phyloP scores from a whole-genome alignment of 2,113 vertebrate species.

The Hyaena hyaena region DNA sequence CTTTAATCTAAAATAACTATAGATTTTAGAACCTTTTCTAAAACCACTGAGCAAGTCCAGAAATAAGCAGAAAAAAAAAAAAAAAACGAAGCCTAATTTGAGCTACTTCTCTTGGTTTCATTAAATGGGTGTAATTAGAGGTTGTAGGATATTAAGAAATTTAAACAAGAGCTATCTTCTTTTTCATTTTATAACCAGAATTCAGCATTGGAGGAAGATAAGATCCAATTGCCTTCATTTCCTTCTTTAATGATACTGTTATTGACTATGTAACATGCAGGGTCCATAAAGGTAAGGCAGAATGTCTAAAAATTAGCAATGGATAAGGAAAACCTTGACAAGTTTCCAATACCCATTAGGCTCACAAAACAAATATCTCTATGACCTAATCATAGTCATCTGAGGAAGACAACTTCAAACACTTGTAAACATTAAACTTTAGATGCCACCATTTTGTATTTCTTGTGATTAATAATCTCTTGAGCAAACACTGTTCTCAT shows the following conservation, averaged over 20 bases:
- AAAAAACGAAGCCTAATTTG: not conserved
- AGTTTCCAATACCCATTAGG: not conserved
- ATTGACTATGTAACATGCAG: not conserved
- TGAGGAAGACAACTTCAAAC: not conserved
- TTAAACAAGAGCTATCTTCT: not conserved
- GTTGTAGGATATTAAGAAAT: not conserved
- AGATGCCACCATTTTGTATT: not conserved
- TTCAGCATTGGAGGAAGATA: conserved; percentile 18
- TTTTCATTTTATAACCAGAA: conserved; percentile 31
- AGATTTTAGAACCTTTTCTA: not conserved
- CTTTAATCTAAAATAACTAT: conserved; percentile 58
- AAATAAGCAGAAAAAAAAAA: not conserved
- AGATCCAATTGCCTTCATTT: not conserved
- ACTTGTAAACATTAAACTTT: not conserved
- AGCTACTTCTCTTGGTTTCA: not conserved
- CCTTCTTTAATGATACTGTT: not conserved
- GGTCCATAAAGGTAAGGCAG: not conserved
- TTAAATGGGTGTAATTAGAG: not conserved
- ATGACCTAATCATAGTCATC: not conserved
- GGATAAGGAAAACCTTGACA: not conserved
- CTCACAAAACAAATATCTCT: not conserved
- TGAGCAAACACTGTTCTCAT: not conserved
- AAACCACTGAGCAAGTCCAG: not conserved
- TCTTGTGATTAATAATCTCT: not conserved
- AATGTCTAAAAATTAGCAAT: not conserved